Evolutionary conservation across 2,888 invertebrate genomes (phyloP).

Genomic region (Pomacea canaliculata): DNA sequence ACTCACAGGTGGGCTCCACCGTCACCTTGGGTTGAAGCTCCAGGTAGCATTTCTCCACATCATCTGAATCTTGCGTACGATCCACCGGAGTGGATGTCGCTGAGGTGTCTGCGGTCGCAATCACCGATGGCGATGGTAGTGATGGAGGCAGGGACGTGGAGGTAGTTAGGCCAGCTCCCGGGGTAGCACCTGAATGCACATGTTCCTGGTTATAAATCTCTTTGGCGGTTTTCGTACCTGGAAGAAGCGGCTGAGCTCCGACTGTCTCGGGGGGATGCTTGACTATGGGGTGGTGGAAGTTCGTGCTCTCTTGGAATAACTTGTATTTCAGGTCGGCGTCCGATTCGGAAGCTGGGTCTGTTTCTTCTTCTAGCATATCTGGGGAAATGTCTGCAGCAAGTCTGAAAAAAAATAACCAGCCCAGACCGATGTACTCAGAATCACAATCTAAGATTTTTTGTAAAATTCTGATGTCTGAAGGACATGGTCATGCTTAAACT

Average conservation of each 20-base stretch:
- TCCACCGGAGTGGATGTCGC: no score
- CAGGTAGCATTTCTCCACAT: conserved; percentile 4
- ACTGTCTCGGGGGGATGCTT: not conserved
- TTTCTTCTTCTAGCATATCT: conserved; percentile 15
- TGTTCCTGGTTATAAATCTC: conserved; percentile 8
- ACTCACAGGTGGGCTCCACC: not conserved
- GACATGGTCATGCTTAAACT: no score
- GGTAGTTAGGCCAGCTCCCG: not conserved
- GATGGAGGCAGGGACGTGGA: not conserved
- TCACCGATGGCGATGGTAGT: not conserved
- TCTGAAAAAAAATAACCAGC: not conserved
- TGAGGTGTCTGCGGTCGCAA: not conserved
- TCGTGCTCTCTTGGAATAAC: not conserved
- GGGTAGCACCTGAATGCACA: not conserved
- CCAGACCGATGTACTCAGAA: no score
- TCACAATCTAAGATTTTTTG: no score
- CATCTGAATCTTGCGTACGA: not conserved
- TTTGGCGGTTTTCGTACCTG: not conserved
- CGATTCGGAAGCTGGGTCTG: not conserved
- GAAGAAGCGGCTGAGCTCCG: not conserved
- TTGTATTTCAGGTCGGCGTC: conserved; percentile 6
- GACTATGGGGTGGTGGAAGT: not conserved
- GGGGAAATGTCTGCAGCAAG: conserved; percentile 21
- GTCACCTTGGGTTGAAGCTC: not conserved
- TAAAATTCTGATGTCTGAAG: no score